Conservation (phyloP, 2,797 vertebrate genomes). For the Aldrovandia affinis region DNA sequence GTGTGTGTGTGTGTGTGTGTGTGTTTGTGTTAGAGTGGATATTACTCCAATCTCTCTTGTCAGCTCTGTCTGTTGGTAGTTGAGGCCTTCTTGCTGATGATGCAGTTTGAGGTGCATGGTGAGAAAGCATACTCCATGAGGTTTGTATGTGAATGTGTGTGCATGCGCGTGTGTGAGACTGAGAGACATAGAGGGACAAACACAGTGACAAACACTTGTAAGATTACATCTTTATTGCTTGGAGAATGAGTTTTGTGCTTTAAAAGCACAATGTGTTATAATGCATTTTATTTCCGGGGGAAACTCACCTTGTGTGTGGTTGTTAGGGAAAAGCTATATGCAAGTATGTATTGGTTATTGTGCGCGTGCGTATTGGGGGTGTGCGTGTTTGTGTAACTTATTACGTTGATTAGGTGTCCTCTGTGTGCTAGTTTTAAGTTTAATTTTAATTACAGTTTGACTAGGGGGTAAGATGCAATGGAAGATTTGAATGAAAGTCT, state of each 20-base stretch:
- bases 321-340: neutral
- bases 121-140: neutral
- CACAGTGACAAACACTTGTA: neutral
- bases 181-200: neutral
- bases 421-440: slow-evolving; percentile 17
- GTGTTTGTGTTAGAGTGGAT: slow-evolving; percentile 33
- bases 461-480: slow-evolving; percentile 13
- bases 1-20: neutral
- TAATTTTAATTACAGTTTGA: slow-evolving; percentile 22
- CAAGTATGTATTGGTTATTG: neutral
- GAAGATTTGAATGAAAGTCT: neutral
- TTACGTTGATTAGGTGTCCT: neutral
- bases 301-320: neutral
- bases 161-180: neutral
- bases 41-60: neutral
- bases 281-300: neutral
- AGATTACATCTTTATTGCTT: neutral
- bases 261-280: neutral
- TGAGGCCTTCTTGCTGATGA: neutral
- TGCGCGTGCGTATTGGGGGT: neutral
- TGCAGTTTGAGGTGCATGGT: neutral
- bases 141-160: neutral
- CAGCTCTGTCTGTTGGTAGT: slow-evolving; percentile 1
- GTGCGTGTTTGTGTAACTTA: neutral
- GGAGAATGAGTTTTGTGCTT: neutral